Percentiles rank a stretch among this genome's conserved stretches.
Evolutionary conservation across 2,113 vertebrate genomes (phyloP).

Genomic region (Elephantulus edwardii): DNA sequence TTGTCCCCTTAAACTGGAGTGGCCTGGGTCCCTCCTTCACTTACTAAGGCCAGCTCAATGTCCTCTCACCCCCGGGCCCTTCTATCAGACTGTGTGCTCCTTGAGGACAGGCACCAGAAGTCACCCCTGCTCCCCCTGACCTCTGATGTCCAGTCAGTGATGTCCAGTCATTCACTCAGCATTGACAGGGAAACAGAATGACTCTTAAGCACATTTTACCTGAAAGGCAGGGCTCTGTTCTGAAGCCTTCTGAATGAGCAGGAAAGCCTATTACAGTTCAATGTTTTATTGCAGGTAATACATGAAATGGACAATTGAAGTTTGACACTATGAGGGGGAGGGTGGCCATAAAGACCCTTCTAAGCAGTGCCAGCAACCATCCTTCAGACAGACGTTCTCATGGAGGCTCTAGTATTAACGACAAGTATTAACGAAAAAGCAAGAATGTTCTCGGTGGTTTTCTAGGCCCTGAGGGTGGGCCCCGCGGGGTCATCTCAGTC

Average conservation of each 20-base stretch:
- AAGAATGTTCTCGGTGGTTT: accelerated
- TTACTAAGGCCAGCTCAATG: neutral
- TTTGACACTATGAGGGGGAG: neutral
- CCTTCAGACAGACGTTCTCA: neutral
- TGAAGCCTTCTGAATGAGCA: neutral
- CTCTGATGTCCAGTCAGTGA: neutral
- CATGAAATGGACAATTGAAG: too few relatives aligned
- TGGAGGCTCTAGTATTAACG: accelerated
- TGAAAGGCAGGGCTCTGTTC: neutral
- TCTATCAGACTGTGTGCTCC: neutral
- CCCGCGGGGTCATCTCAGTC: slow-evolving; percentile 76
- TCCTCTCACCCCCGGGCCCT: neutral
- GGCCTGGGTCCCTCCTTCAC: neutral
- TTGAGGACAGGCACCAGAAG: neutral
- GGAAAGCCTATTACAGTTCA: neutral
- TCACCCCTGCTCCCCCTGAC: accelerated
- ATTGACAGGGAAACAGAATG: too few relatives aligned
- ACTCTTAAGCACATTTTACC: neutral
- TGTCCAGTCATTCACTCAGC: too few relatives aligned
- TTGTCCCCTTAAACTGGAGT: neutral
- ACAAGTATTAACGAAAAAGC: neutral
- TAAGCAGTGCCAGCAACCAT: neutral
- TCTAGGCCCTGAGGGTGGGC: accelerated
- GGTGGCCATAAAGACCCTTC: neutral
- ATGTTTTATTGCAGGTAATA: slow-evolving; percentile 55